Evolutionary conservation across 1,140 invertebrate species (phyloP).

Genomic region (Propsilocerus akamusi): DNA sequence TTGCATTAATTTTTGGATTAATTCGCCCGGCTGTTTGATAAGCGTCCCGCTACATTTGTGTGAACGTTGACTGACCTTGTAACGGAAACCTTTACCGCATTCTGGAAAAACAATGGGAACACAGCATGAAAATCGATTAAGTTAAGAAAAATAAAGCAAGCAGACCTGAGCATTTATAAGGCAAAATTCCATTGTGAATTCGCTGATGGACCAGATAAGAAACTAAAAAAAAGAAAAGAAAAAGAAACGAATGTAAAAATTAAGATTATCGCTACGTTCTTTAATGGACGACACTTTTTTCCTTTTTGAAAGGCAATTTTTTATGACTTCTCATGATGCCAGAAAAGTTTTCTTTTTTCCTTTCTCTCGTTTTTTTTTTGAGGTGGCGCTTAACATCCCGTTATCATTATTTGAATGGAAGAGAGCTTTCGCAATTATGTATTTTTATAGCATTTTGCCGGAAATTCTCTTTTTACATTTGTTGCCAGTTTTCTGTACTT

Average conservation of each 20-base stretch:
- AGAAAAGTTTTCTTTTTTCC: too few relatives aligned
- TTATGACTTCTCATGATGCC: too few relatives aligned
- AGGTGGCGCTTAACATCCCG: too few relatives aligned
- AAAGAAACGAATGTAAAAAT: background rate
- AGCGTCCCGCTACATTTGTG: conserved; percentile 49
- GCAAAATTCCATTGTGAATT: conserved; percentile 68
- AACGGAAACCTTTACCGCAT: conserved; percentile 65
- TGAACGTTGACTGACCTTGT: conserved; percentile 67
- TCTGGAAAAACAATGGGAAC: conserved; percentile 57
- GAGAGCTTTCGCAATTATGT: background rate
- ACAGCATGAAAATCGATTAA: conserved; percentile 18
- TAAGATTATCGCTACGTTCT: background rate
- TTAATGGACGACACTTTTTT: too few relatives aligned
- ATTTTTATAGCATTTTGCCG: background rate
- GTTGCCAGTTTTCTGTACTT: background rate
- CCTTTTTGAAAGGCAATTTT: too few relatives aligned
- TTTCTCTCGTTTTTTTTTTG: too few relatives aligned
- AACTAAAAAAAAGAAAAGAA: conserved; percentile 24
- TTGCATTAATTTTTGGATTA: conserved; percentile 27
- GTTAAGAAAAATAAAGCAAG: background rate
- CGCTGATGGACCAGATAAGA: conserved; percentile 69
- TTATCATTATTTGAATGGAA: too few relatives aligned
- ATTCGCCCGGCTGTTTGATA: conserved; percentile 26
- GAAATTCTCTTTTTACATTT: background rate
- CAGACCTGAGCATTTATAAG: conserved; percentile 14